Conservation (phyloP, 2,113 vertebrate species). For the Montifringilla adamsi region DNA sequence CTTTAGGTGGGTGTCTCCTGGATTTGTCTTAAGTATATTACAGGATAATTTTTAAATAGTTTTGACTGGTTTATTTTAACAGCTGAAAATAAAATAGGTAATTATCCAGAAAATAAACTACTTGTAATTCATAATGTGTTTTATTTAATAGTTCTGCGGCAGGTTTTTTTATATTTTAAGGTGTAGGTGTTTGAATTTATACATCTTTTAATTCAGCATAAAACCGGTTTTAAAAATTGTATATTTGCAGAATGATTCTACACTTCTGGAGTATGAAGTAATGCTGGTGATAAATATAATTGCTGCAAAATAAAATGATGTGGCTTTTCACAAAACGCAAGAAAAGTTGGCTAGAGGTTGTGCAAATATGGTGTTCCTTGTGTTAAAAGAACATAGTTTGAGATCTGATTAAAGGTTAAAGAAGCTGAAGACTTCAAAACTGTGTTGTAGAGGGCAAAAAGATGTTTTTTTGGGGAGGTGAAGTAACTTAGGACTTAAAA, state of each 20-base stretch:
- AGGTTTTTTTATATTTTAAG: background rate
- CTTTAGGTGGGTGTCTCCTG: conserved; percentile 4
- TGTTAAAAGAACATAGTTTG: background rate
- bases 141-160: background rate
- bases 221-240: background rate
- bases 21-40: background rate
- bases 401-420: conserved; percentile 48
- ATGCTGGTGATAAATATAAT: background rate
- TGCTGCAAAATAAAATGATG: background rate
- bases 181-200: background rate
- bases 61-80: background rate
- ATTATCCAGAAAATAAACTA: background rate
- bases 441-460: conserved; percentile 8
- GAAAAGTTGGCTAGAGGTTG: conserved; percentile 6
- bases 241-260: background rate
- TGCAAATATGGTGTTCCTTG: background rate
- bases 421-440: conserved; percentile 35
- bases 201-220: background rate
- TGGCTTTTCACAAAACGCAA: background rate
- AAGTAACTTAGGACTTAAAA: conserved; percentile 59
- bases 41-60: background rate
- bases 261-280: background rate
- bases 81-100: background rate
- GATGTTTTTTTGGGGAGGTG: background rate
- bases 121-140: background rate